A percentile compares a stretch with the other conserved stretches of the same genome.
Conservation (phyloP, 2,797 vertebrate species). For the Mallotus villosus region DNA sequence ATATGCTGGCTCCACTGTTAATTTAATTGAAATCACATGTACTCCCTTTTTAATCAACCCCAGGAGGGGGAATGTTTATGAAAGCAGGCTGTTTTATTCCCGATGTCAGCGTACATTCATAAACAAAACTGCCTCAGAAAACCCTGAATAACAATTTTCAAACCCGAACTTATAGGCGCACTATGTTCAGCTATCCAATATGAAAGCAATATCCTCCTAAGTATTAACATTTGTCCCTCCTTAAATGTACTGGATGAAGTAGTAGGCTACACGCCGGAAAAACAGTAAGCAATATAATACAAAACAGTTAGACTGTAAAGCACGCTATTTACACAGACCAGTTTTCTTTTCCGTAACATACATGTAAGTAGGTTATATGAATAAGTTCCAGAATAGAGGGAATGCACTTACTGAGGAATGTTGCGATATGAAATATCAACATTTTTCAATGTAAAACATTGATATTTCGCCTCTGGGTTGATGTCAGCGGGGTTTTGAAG, state of each 20-base stretch:
- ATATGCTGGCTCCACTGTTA: background rate
- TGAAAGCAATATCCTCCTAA: too few species aligned
- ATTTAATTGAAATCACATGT: conserved; percentile 35
- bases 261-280: background rate
- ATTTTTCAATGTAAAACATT: conserved; percentile 51
- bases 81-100: background rate
- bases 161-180: background rate
- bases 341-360: background rate
- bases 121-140: background rate
- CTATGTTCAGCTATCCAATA: too few species aligned
- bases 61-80: background rate
- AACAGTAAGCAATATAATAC: conserved; percentile 23
- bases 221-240: too few species aligned
- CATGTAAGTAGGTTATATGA: conserved; percentile 28
- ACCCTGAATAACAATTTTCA: background rate
- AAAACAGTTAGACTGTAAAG: conserved; percentile 17
- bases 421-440: conserved; percentile 55
- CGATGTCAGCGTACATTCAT: background rate
- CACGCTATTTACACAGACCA: background rate
- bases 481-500: conserved; percentile 20
- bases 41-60: conserved; percentile 9
- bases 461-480: conserved; percentile 11
- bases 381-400: background rate
- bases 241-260: background rate
- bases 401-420: conserved; percentile 68